phyloP scores from a whole-genome alignment of 2,797 vertebrate species.

The Benthosema pterotum region DNA sequence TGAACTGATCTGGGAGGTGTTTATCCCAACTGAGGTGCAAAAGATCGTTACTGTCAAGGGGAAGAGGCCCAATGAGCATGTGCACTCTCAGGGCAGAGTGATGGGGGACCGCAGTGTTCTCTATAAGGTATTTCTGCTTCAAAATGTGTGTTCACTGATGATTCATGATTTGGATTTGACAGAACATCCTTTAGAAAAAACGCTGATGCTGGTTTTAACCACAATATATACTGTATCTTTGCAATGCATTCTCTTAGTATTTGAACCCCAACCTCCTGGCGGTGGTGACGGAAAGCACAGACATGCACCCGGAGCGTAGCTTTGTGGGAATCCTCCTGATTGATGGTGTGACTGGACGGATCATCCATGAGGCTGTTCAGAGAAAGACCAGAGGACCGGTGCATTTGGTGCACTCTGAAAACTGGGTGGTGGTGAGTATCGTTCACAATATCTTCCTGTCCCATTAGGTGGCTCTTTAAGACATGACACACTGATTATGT shows the following conservation, averaged over 20 bases:
- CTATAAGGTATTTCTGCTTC: constrained; percentile 86
- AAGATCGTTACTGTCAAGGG: constrained; percentile 90
- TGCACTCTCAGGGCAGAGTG: constrained; percentile 96
- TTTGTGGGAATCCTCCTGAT: constrained; percentile 93
- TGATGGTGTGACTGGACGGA: constrained; percentile 93
- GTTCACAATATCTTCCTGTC: background rate
- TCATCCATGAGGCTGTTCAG: constrained; percentile 94
- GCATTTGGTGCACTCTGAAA: constrained; percentile 95
- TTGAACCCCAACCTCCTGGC: constrained; percentile 96
- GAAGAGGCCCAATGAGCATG: constrained; percentile 92
- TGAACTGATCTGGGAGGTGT: constrained; percentile 92
- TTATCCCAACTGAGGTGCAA: constrained; percentile 89
- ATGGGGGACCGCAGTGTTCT: constrained; percentile 99
- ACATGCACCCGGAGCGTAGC: constrained; percentile 90
- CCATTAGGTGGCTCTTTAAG: no score
- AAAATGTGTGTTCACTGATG: no score
- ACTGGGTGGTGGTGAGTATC: constrained; percentile 96
- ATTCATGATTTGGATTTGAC: no score
- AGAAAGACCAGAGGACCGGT: constrained; percentile 93
- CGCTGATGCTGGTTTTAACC: no score
- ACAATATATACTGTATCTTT: background rate
- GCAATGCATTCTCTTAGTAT: constrained; percentile 76
- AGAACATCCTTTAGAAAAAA: no score
- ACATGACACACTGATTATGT: no score
- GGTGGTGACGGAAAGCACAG: constrained; percentile 93